Conservation (phyloP, 2,113 vertebrate species). For the Laterallus jamaicensis region DNA sequence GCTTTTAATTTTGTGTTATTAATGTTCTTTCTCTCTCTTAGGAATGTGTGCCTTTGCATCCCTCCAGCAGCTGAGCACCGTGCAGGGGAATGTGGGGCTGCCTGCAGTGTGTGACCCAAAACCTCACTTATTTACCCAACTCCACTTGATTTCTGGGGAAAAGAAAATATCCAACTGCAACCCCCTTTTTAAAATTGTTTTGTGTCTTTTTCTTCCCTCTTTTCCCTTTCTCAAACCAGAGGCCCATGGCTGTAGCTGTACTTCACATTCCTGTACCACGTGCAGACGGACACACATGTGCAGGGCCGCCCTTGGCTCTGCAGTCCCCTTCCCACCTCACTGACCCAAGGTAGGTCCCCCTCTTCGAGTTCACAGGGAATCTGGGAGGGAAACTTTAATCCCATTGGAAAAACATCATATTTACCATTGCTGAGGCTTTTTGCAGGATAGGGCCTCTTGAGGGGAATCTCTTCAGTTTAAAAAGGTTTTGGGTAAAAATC, state of each 20-base stretch:
- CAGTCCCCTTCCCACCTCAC: background rate
- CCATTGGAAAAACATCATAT: background rate
- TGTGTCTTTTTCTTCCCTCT: too few species aligned
- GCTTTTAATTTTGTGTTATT: background rate
- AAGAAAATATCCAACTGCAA: background rate
- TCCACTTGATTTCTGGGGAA: background rate
- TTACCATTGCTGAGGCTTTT: background rate
- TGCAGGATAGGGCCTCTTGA: background rate
- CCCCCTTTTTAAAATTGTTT: background rate
- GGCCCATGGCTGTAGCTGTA: accelerated
- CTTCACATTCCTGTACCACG: accelerated
- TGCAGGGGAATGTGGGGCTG: background rate
- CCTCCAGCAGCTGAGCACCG: accelerated
- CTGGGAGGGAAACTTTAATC: background rate
- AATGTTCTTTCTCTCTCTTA: background rate
- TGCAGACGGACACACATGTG: accelerated
- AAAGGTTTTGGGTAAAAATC: background rate
- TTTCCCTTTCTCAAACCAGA: background rate
- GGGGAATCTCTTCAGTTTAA: background rate
- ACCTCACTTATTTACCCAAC: background rate
- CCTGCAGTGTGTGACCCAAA: background rate
- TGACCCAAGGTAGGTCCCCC: background rate
- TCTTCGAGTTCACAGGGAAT: background rate
- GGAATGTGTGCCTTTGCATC: background rate
- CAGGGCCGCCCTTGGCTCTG: accelerated